Percentiles rank a stretch among this genome's conserved stretches.
These are phyloP conservation scores for Morpho achilles DNA, from an alignment of 2,888 invertebrate species.

Conservation along the genomic window DNA sequence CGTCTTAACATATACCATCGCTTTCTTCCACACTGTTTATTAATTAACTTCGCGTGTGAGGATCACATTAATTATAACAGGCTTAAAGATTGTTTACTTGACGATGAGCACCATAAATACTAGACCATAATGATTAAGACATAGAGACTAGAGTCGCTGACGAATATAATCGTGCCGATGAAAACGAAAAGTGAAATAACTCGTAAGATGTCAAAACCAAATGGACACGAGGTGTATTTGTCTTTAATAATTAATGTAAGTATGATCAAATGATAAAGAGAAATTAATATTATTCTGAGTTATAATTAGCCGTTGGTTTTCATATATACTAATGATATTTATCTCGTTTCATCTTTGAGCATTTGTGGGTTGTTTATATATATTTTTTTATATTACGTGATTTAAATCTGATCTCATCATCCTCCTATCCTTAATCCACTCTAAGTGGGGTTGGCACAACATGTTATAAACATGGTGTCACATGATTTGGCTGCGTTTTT, in stretches of 20 bases:
- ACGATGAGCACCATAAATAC: conserved; percentile 1
- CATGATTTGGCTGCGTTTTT: no score
- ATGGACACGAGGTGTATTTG: conserved; percentile 3
- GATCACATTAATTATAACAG: conserved; percentile 12
- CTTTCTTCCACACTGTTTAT: conserved; percentile 16
- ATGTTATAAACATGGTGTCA: no score
- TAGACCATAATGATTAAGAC: not conserved
- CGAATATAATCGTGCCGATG: conserved; percentile 1
- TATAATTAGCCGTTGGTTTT: conserved; percentile 1
- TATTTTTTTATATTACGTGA: not conserved
- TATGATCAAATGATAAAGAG: conserved; percentile 10
- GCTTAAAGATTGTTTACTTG: conserved; percentile 5
- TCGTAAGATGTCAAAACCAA: conserved; percentile 22
- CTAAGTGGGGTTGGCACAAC: no score
- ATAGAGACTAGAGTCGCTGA: conserved; percentile 1
- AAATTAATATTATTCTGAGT: not conserved
- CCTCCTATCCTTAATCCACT: no score
- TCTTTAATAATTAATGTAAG: conserved; percentile 10
- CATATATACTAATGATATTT: not conserved
- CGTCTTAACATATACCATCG: conserved; percentile 9
- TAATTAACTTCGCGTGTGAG: conserved; percentile 23
- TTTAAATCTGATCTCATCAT: no score
- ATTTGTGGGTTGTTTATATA: not conserved
- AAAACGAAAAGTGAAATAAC: conserved; percentile 25
- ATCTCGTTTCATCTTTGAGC: not conserved